Conservation (phyloP, 2,888 invertebrate genomes). For the Choristoneura rosaceana region DNA sequence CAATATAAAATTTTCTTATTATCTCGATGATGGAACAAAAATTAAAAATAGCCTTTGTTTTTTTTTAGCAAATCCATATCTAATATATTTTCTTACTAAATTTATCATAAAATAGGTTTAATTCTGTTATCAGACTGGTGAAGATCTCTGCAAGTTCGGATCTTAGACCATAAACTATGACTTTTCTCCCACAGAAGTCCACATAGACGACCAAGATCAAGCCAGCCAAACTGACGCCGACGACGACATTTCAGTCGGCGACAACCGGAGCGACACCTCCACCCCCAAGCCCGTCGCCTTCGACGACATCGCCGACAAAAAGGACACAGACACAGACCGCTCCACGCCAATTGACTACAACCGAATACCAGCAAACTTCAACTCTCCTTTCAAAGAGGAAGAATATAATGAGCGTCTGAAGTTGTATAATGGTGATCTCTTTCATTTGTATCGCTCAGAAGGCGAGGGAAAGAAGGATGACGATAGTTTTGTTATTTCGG, state of each 20-base stretch:
- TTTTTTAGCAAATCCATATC: too few species aligned
- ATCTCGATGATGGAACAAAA: too few species aligned
- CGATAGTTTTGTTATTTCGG: constrained; percentile 62
- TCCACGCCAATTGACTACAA: constrained; percentile 67
- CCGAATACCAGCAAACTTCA: constrained; percentile 66
- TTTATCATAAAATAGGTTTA: too few species aligned
- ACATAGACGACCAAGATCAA: constrained; percentile 61
- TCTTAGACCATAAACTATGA: too few species aligned
- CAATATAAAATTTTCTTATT: too few species aligned
- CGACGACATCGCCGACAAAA: constrained; percentile 51
- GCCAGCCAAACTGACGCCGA: constrained; percentile 71
- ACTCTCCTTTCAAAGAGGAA: constrained; percentile 75
- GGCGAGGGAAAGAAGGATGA: constrained; percentile 67
- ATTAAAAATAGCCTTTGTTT: too few species aligned
- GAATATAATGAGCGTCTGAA: constrained; percentile 72
- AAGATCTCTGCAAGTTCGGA: too few species aligned
- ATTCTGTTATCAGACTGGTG: too few species aligned
- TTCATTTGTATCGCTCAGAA: constrained; percentile 73
- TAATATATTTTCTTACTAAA: too few species aligned
- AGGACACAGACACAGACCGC: constrained; percentile 56
- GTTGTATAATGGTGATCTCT: constrained; percentile 73
- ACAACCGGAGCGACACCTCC: constrained; percentile 76
- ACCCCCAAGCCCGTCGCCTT: constrained; percentile 58
- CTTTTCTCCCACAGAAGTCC: constrained; percentile 57
- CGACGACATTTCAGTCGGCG: constrained; percentile 79